Evolutionary conservation across 2,888 invertebrate species (phyloP).

Genomic region (Amiota mariae): DNA sequence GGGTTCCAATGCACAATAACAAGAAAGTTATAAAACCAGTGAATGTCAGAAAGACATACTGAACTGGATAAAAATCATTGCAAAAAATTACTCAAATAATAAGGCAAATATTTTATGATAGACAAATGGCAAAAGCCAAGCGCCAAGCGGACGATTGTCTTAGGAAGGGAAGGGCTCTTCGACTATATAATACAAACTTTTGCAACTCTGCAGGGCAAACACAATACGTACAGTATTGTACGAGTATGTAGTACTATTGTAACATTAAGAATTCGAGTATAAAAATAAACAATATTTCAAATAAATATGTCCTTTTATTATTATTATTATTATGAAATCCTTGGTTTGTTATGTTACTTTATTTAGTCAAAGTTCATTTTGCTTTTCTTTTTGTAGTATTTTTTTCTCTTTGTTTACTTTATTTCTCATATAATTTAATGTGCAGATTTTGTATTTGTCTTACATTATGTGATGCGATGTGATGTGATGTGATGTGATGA

Average conservation of each 20-base stretch:
- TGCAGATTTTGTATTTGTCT: conserved; percentile 13
- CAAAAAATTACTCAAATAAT: conserved; percentile 64
- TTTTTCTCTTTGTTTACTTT: neutral
- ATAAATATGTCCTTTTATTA: conserved; percentile 14
- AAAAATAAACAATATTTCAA: conserved; percentile 18
- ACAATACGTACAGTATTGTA: neutral
- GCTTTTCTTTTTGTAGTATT: neutral
- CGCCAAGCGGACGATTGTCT: neutral
- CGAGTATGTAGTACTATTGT: too few relatives aligned
- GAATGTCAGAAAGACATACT: conserved; percentile 22
- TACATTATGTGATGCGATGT: neutral
- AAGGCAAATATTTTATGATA: conserved; percentile 66
- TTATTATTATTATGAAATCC: neutral
- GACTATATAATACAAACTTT: neutral
- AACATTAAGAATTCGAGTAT: conserved; percentile 14
- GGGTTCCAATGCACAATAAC: neutral
- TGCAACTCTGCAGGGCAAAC: conserved; percentile 16
- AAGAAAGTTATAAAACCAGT: conserved; percentile 7
- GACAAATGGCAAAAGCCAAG: conserved; percentile 26
- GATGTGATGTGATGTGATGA: too few relatives aligned
- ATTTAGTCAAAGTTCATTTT: neutral
- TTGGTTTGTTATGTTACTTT: neutral
- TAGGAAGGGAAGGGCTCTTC: neutral
- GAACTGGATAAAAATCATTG: conserved; percentile 37
- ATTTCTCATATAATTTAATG: conserved; percentile 20